Evolutionary conservation across 2,113 vertebrate species (phyloP), one percentile per base, ranked within the genome.

Genomic region (Felis chaus): DNA sequence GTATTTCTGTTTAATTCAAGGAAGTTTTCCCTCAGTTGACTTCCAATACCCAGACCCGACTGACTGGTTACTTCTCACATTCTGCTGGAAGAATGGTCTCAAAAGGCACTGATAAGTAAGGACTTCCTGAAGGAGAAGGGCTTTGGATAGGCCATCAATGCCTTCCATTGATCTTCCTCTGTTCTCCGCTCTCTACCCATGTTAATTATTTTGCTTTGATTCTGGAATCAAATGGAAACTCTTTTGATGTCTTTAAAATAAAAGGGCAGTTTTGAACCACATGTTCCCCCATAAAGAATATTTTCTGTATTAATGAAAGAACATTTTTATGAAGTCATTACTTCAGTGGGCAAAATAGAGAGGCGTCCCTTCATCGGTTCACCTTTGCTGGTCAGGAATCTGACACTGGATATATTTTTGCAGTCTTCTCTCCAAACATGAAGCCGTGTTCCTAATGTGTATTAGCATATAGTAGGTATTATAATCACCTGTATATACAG

Each of bases 61-160:
- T 3, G 74, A 3, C 0, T 6, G 11, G 5, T 19, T 29, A 7
- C 10, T 39, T 36, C 53, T 33, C 16, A 5, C 12, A 3, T 53
- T 73, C 13, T 53, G n/a, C n/a, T 6, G 11, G 14, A 31, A 45
- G 3, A 7, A 2, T 11, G 29, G 27, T 45, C 71, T 36, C 5
- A 1, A 13, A 63, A 45, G 16, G 12, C 41, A 1, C 1, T 1
- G 33, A 0, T 29, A 8, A 1, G 5, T 2, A 4, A 7, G 27
- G 14, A 23, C 41, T 41, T 41, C 50, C 41, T 14, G 3, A 48
- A 48, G 66, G 66, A 55, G 13, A 55, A 29, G 7, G 19, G 19
- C 31, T 23, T 27, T 19, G 53, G 13, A 4, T 76, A 3, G 25
- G n/a, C 55, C 0, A 1, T 33, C n/a, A 4, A 5, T 23, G 11